phyloP scores from a whole-genome alignment of 1,140 invertebrate species.

The Triops longicaudatus region DNA sequence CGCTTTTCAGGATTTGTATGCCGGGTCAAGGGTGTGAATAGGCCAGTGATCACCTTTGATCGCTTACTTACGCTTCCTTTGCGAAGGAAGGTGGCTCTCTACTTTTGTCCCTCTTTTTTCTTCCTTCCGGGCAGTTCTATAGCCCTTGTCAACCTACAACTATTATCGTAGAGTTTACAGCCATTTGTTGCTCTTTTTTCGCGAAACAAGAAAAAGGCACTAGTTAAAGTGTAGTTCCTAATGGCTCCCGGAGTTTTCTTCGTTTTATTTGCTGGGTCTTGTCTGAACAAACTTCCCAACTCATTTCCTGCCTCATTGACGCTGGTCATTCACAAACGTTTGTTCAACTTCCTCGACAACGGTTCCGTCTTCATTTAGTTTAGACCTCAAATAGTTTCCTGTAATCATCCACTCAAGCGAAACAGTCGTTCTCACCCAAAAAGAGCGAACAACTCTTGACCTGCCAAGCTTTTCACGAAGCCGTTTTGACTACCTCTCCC shows the following conservation, averaged over 20 bases:
- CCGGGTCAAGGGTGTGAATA: not conserved
- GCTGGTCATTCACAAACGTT: not conserved
- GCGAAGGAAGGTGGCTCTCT: not conserved
- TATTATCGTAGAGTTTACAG: too few species aligned
- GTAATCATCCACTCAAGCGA: slow-evolving; percentile 1
- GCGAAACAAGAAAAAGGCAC: too few species aligned
- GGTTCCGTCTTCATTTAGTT: not conserved
- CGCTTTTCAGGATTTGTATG: not conserved
- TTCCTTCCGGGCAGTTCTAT: not conserved
- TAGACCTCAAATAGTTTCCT: not conserved
- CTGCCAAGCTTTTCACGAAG: not conserved
- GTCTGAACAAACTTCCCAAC: not conserved
- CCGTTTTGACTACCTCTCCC: not conserved
- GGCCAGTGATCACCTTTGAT: slow-evolving; percentile 11
- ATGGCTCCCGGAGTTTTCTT: too few species aligned
- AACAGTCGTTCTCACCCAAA: not conserved
- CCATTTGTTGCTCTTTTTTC: too few species aligned
- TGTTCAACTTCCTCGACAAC: not conserved
- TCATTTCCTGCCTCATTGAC: slow-evolving; percentile 11
- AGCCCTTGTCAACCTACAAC: too few species aligned
- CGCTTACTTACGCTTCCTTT: not conserved
- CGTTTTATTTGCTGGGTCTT: not conserved
- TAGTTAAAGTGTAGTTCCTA: too few species aligned
- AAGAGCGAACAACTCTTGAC: not conserved
- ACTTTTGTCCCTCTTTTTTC: not conserved